Base-by-base conservation (phyloP, 2,888 invertebrate genomes). In the Trissolcus brochymenae region DNA sequence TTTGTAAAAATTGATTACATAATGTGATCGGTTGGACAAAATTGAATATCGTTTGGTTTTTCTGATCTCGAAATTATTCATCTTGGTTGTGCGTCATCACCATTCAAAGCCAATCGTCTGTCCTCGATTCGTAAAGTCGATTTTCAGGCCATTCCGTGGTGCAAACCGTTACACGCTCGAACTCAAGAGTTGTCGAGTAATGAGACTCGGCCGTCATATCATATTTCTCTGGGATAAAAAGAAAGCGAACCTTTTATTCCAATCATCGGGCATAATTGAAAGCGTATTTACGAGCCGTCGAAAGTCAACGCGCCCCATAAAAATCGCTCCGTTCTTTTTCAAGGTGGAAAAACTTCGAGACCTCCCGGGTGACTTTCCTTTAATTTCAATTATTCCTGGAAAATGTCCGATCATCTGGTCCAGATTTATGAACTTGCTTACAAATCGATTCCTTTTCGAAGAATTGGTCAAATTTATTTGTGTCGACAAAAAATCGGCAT, bases 41-140 rank as follows among this genome's bases (percentile, higher is more conserved):
- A n/a, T 46, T 46, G 35, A 65, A 56, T 66, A 72, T 67, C 76
- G 59, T 53, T 67, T 54, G 41, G 67, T 54, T 65, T 50, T 64
- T 76, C 66, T n/a, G 66, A 65, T 76, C 71, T 54, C 61, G 54
- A 62, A 62, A 60, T 65, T 73, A 62, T 76, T 76, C 55, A 65
- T 70, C 61, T 59, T 59, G 25, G 56, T 60, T 41, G 76, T 67
- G 76, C 76, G 71, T 76, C 76, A 76, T 76, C 71, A 66, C 67
- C 67, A 62, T 72, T 76, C 71, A 68, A 67, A 71, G 50, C 60
- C 76, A 71, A 70, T 76, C 70, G 66, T 54, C 43, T 67, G 76
- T 72, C 64, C 76, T 67, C 76, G 62, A 72, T 76, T 72, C 72
- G 62, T 64, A 67, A 76, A 76, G 76, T 76, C 76, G 71, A 76